A percentile compares a stretch with the other conserved stretches of the same genome.
Conservation (phyloP, 2,797 vertebrate species). For the Rhinella marina region DNA sequence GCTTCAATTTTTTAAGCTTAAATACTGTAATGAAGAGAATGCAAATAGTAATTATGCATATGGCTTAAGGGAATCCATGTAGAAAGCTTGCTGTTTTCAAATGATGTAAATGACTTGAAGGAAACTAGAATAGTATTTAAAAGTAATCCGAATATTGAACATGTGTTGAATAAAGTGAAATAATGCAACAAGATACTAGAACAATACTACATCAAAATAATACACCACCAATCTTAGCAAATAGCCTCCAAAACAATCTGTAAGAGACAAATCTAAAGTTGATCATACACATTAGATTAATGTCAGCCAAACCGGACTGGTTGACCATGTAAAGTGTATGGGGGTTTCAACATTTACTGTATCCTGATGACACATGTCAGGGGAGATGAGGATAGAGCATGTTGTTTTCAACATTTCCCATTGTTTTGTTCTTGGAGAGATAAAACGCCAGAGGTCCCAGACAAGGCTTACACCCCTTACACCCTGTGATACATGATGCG, state of each 20-base stretch:
- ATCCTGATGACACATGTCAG: too few species aligned
- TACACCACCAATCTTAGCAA: too few species aligned
- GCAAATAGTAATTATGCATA: conserved; percentile 26
- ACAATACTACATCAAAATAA: neutral
- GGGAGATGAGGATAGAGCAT: too few species aligned
- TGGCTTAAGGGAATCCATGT: neutral
- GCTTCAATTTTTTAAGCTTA: neutral
- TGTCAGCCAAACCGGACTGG: too few species aligned
- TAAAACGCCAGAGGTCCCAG: too few species aligned
- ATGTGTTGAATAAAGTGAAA: neutral
- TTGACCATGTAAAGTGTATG: too few species aligned
- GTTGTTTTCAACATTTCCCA: neutral
- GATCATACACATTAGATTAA: too few species aligned
- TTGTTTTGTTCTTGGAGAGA: too few species aligned
- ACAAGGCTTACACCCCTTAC: too few species aligned
- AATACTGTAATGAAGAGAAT: conserved; percentile 22
- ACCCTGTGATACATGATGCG: neutral
- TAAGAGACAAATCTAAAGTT: too few species aligned
- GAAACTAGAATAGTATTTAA: neutral
- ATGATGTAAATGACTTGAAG: conserved; percentile 3
- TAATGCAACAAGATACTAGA: neutral
- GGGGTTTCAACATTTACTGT: too few species aligned
- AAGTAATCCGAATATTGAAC: neutral
- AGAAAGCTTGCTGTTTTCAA: neutral
- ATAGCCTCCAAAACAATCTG: too few species aligned